phyloP scores from a whole-genome alignment of 1,140 invertebrate genomes.

The Euura lappo region DNA sequence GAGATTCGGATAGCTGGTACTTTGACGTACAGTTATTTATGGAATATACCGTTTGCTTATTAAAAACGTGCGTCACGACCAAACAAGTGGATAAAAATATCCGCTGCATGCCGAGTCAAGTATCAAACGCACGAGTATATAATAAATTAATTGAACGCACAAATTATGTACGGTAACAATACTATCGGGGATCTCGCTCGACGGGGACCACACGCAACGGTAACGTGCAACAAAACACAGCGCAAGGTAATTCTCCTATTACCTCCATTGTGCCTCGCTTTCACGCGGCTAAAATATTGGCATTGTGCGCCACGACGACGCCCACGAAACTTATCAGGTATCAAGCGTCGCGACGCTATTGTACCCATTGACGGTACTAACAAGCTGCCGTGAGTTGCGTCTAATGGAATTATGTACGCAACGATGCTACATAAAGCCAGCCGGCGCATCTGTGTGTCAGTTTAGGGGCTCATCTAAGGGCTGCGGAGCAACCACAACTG shows the following conservation, averaged over 20 bases:
- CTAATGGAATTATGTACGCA: background rate
- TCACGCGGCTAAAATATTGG: conserved; percentile 16
- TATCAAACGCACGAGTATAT: background rate
- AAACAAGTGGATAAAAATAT: conserved; percentile 6
- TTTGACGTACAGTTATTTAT: conserved; percentile 5
- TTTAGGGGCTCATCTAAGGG: too few species aligned
- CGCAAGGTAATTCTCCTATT: conserved; percentile 48
- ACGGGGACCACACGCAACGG: background rate
- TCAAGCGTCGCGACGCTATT: conserved; percentile 26
- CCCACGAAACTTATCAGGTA: conserved; percentile 40
- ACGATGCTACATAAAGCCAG: background rate
- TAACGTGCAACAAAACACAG: background rate
- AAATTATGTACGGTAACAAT: background rate
- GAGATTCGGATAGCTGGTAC: background rate
- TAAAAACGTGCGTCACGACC: background rate
- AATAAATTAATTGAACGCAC: conserved; percentile 1
- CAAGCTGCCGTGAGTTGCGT: conserved; percentile 6
- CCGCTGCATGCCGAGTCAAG: background rate
- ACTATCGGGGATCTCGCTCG: background rate
- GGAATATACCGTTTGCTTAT: background rate
- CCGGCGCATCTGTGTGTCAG: too few species aligned
- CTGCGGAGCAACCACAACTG: too few species aligned
- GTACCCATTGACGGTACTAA: conserved; percentile 8
- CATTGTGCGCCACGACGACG: conserved; percentile 24
- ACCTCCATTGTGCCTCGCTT: conserved; percentile 37